Evolutionary conservation across 2,113 vertebrate species (phyloP).

Genomic region (Odocoileus hemionus): DNA sequence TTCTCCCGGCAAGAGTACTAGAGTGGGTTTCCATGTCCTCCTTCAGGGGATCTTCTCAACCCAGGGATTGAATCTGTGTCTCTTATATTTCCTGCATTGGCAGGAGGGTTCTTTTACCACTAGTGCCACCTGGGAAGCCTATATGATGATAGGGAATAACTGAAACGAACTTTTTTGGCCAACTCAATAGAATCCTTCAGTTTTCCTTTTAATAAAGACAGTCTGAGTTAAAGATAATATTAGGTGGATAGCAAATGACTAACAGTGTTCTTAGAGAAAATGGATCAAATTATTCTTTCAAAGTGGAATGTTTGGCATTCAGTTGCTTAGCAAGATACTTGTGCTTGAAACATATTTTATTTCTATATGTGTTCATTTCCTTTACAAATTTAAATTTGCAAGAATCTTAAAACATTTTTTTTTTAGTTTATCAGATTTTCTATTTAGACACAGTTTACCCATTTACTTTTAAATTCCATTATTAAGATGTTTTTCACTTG

Average conservation of each 20-base stretch:
- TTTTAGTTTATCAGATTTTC: neutral
- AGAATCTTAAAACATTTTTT: neutral
- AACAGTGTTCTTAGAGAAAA: neutral
- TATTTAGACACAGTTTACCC: neutral
- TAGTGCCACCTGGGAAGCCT: neutral
- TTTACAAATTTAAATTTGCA: neutral
- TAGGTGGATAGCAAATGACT: neutral
- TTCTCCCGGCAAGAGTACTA: neutral
- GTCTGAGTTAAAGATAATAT: conserved; percentile 19
- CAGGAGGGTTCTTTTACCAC: neutral
- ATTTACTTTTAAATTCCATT: neutral
- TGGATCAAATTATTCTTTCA: conserved; percentile 3
- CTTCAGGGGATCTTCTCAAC: neutral
- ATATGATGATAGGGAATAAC: neutral
- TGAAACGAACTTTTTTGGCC: neutral
- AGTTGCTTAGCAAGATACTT: neutral
- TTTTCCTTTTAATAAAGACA: neutral
- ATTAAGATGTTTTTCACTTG: neutral
- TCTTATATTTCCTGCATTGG: neutral
- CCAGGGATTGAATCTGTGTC: neutral
- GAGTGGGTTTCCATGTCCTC: neutral
- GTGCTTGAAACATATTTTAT: neutral
- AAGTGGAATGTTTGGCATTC: neutral
- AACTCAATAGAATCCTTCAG: neutral
- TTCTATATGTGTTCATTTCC: neutral